A percentile compares a stretch with the other conserved stretches of the same genome.
phyloP scores from a whole-genome alignment of 2,797 vertebrate species.

The Smutsia gigantea region DNA sequence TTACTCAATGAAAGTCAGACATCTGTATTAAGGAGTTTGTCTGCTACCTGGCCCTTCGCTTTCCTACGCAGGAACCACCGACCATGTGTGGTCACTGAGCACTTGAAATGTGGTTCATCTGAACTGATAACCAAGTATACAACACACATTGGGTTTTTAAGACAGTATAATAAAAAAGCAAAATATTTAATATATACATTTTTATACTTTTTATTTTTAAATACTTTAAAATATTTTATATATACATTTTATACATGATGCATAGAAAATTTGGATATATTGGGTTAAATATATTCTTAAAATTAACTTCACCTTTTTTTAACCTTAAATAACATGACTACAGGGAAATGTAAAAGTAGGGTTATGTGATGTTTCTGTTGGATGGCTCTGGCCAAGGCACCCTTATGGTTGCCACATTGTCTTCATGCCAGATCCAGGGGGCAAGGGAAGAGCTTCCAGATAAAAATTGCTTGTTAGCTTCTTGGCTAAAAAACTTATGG shows the following conservation, averaged over 20 bases:
- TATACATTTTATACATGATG: constrained; percentile 15
- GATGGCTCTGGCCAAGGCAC: background rate
- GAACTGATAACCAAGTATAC: background rate
- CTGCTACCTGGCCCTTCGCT: background rate
- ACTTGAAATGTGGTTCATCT: background rate
- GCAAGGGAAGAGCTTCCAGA: background rate
- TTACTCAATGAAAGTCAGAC: background rate
- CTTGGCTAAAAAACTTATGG: background rate
- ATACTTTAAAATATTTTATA: background rate
- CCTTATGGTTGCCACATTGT: background rate
- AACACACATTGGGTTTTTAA: background rate
- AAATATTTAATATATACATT: background rate
- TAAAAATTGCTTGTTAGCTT: background rate
- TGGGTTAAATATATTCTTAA: constrained; percentile 11
- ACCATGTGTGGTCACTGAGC: background rate
- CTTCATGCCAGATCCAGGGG: background rate
- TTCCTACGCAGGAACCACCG: background rate
- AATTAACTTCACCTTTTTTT: background rate
- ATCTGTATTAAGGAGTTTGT: background rate
- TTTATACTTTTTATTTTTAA: background rate
- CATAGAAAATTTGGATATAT: constrained; percentile 10
- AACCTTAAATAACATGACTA: background rate
- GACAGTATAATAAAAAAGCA: background rate
- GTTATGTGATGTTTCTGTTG: background rate
- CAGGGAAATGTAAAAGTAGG: background rate